Conservation (phyloP, 2,113 vertebrate species). For the Platycercus adscitus region DNA sequence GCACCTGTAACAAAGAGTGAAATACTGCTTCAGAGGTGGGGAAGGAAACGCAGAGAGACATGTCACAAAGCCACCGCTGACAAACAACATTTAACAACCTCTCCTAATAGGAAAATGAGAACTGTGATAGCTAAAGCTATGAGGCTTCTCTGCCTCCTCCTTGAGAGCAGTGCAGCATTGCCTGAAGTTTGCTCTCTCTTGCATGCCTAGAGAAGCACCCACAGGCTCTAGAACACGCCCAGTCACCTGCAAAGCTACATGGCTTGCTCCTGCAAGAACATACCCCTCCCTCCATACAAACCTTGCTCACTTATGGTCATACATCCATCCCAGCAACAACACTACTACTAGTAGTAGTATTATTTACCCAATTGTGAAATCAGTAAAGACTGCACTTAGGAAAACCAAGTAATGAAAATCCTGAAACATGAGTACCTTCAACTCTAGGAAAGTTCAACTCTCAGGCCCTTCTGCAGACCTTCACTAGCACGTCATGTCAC, state of each 20-base stretch:
- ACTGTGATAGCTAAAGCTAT: background rate
- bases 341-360: background rate
- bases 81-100: background rate
- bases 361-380: background rate
- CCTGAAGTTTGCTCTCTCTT: background rate
- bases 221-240: background rate
- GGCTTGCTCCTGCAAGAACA: background rate
- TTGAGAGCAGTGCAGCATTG: accelerated
- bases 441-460: background rate
- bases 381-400: background rate
- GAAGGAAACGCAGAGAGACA: background rate
- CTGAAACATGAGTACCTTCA: background rate
- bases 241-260: background rate
- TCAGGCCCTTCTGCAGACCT: background rate
- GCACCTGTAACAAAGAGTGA: background rate
- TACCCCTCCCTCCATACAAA: background rate
- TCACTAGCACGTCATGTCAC: background rate
- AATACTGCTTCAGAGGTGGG: accelerated
- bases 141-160: background rate
- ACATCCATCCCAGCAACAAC: background rate
- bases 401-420: background rate
- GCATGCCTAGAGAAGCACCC: background rate
- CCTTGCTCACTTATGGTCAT: background rate
- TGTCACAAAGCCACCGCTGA: background rate
- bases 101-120: background rate